Evolutionary conservation across 2,797 vertebrate genomes (phyloP).

Genomic region (Malacoctenus gilli): DNA sequence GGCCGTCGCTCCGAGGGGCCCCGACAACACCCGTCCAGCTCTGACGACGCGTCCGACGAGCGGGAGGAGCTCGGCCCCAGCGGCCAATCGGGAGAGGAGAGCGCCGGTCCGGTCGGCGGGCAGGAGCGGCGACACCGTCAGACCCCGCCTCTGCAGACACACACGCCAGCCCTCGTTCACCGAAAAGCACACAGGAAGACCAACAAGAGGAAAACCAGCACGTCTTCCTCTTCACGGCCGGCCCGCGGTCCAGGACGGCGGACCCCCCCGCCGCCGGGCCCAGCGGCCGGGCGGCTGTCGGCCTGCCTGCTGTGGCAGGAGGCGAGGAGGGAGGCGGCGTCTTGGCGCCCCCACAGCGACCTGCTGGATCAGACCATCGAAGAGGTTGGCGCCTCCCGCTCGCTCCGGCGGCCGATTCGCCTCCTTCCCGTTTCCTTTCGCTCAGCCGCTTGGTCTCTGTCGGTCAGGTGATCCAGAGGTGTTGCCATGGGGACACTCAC

Average conservation of each 20-base stretch:
- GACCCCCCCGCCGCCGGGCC: too few relatives aligned
- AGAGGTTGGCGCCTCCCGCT: slow-evolving; percentile 53
- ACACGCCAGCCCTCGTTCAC: slow-evolving; percentile 53
- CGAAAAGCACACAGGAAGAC: slow-evolving; percentile 82
- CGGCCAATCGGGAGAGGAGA: slow-evolving; percentile 23
- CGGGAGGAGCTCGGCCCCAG: slow-evolving; percentile 3
- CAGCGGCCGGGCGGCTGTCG: neutral
- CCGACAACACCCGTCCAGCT: slow-evolving; percentile 67
- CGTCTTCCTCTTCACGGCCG: slow-evolving; percentile 44
- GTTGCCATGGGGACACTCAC: slow-evolving; percentile 69
- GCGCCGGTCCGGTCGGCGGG: slow-evolving; percentile 1
- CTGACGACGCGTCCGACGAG: slow-evolving; percentile 57
- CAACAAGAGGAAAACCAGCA: slow-evolving; percentile 69
- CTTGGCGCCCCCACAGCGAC: slow-evolving; percentile 52
- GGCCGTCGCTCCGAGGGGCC: slow-evolving; percentile 64
- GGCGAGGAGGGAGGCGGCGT: slow-evolving; percentile 47
- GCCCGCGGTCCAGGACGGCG: slow-evolving; percentile 45
- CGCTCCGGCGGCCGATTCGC: too few relatives aligned
- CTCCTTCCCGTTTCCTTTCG: too few relatives aligned
- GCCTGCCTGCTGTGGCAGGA: slow-evolving; percentile 57
- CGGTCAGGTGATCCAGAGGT: slow-evolving; percentile 81
- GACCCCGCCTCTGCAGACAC: neutral
- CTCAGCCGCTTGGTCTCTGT: neutral
- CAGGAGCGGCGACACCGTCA: neutral
- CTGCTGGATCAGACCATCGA: slow-evolving; percentile 82